A percentile compares a stretch with the other conserved stretches of the same genome.
These are phyloP conservation scores for Tachina fera DNA, from an alignment of 2,888 invertebrate genomes.

Conservation along the genomic window DNA sequence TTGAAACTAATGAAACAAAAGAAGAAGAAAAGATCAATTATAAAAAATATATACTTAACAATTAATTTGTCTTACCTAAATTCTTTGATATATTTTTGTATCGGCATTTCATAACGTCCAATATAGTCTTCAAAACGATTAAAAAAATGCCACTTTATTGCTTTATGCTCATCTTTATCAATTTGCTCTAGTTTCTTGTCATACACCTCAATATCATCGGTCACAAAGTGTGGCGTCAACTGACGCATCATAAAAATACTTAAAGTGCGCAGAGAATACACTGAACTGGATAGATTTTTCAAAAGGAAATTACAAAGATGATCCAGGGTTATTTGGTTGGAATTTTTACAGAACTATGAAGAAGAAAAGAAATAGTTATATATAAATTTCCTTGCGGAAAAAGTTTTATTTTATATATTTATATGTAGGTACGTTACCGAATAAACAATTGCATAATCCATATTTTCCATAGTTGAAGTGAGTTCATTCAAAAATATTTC, in stretches of 20 bases:
- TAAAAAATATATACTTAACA: not conserved
- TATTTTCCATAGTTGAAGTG: conserved; percentile 74
- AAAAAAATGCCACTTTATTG: conserved; percentile 79
- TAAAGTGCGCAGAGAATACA: conserved; percentile 77
- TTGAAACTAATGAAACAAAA: conserved; percentile 77
- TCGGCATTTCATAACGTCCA: conserved; percentile 77
- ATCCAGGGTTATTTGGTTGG: conserved; percentile 76
- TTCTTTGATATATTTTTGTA: conserved; percentile 78
- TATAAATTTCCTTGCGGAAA: not conserved
- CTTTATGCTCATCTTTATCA: conserved; percentile 67
- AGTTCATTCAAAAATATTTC: conserved; percentile 76
- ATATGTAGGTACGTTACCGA: conserved; percentile 20
- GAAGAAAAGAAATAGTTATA: conserved; percentile 16
- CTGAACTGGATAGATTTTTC: conserved; percentile 77
- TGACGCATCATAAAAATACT: conserved; percentile 77
- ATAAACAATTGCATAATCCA: conserved; percentile 78
- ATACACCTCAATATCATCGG: conserved; percentile 78
- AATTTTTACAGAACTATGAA: conserved; percentile 77
- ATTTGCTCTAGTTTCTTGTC: conserved; percentile 77
- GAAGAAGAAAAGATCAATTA: conserved; percentile 23
- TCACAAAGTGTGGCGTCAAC: conserved; percentile 78
- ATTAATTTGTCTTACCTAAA: conserved; percentile 76
- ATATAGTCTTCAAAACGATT: conserved; percentile 79
- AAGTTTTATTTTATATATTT: not conserved
- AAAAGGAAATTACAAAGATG: conserved; percentile 79